These are phyloP conservation scores for Lithophane ornitopus DNA, from an alignment of 2,888 invertebrate genomes.

Conservation along the genomic window DNA sequence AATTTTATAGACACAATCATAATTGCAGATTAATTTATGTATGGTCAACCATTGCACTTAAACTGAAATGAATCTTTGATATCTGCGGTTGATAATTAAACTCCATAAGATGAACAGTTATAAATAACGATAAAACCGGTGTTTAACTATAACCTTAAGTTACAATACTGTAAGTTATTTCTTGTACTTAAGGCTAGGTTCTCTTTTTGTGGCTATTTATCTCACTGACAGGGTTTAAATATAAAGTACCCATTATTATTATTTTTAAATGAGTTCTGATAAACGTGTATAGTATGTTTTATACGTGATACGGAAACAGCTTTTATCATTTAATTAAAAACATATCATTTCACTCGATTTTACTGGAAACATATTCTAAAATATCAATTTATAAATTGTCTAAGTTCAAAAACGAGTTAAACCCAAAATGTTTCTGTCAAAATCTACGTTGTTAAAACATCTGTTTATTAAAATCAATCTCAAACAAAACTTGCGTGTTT, in stretches of 20 bases:
- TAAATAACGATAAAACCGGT: conserved; percentile 66
- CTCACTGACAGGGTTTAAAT: conserved; percentile 41
- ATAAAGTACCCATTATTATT: conserved; percentile 18
- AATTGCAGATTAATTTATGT: conserved; percentile 39
- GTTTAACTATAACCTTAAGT: conserved; percentile 71
- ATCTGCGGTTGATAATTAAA: conserved; percentile 70
- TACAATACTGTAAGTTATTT: conserved; percentile 67
- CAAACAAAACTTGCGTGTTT: conserved; percentile 10
- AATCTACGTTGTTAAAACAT: background rate
- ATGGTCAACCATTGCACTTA: conserved; percentile 20
- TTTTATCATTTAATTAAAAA: conserved; percentile 11
- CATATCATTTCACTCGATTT: background rate
- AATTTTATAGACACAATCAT: conserved; percentile 19
- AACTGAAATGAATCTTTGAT: conserved; percentile 31
- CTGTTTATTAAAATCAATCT: background rate
- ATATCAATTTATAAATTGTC: background rate
- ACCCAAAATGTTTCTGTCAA: background rate
- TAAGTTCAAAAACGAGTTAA: background rate
- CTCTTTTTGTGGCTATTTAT: conserved; percentile 51
- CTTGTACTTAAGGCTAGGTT: conserved; percentile 59
- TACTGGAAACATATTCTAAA: background rate
- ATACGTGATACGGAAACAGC: background rate
- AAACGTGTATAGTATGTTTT: background rate
- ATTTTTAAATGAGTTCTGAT: conserved; percentile 30
- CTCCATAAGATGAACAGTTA: conserved; percentile 59